These are phyloP conservation scores for Pituophis catenifer DNA, from an alignment of 2,113 vertebrate genomes.

Conservation along the genomic window DNA sequence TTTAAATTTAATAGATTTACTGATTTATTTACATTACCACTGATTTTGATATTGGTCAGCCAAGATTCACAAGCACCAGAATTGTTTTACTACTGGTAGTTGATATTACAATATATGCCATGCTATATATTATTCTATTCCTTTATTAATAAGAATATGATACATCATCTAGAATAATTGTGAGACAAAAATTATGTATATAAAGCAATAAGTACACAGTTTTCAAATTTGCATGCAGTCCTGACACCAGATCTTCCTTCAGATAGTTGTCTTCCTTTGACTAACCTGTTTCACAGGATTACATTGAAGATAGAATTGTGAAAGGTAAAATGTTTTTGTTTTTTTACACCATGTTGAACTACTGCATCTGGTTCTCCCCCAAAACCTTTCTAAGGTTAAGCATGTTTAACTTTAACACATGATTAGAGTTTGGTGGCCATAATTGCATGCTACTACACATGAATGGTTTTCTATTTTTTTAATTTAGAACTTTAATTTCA, in stretches of 20 bases:
- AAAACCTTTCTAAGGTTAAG: neutral
- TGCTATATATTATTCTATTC: neutral
- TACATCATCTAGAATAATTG: neutral
- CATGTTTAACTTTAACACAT: neutral
- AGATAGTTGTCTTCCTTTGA: neutral
- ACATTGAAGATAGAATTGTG: neutral
- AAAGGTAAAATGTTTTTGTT: neutral
- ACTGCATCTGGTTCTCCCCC: neutral
- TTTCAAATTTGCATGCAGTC: neutral
- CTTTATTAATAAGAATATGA: neutral
- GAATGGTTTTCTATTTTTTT: neutral
- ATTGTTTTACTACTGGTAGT: neutral
- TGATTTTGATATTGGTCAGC: neutral
- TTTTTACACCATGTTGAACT: neutral
- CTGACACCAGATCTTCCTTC: neutral
- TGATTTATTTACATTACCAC: neutral
- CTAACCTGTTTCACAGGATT: neutral
- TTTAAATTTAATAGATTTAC: neutral
- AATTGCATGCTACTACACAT: neutral
- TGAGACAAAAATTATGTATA: neutral
- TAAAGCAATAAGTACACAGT: neutral
- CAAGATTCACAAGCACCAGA: neutral
- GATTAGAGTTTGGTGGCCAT: neutral
- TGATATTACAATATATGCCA: neutral
- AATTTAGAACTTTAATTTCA: neutral